A percentile compares a stretch with the other conserved stretches of the same genome.
phyloP scores from a whole-genome alignment of 2,113 vertebrate species.

The Orientallactaga bullata region DNA sequence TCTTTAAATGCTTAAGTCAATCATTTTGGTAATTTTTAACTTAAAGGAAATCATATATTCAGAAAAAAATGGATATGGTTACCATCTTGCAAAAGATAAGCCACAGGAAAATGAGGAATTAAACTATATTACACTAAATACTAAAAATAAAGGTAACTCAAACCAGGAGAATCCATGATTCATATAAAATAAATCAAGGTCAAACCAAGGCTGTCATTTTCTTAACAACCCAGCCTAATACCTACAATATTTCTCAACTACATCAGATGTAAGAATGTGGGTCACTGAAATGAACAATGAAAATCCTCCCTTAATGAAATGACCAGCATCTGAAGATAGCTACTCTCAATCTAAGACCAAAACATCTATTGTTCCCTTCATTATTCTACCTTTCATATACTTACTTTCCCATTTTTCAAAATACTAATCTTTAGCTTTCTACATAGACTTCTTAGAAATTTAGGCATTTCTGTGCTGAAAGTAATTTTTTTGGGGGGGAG shows the following conservation, averaged over 20 bases:
- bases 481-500: neutral
- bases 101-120: conserved; percentile 14
- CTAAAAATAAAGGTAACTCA: conserved; percentile 19
- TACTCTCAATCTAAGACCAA: conserved; percentile 30
- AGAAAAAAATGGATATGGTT: neutral
- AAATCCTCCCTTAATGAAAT: neutral
- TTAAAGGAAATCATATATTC: neutral
- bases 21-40: conserved; percentile 11
- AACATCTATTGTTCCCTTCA: neutral
- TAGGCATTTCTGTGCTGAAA: conserved; percentile 37
- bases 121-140: conserved; percentile 1
- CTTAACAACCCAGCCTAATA: conserved; percentile 10
- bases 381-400: neutral
- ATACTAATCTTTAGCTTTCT: neutral
- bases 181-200: conserved; percentile 14
- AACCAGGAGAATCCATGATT: conserved; percentile 40
- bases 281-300: conserved; percentile 49
- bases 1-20: conserved; percentile 15
- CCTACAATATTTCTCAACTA: conserved; percentile 46
- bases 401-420: conserved; percentile 16
- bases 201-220: neutral
- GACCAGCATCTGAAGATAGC: neutral
- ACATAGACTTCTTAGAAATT: neutral
- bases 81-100: conserved; percentile 59
- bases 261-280: neutral